Evolutionary conservation across 2,797 vertebrate species (phyloP).

Genomic region (Falco cherrug): DNA sequence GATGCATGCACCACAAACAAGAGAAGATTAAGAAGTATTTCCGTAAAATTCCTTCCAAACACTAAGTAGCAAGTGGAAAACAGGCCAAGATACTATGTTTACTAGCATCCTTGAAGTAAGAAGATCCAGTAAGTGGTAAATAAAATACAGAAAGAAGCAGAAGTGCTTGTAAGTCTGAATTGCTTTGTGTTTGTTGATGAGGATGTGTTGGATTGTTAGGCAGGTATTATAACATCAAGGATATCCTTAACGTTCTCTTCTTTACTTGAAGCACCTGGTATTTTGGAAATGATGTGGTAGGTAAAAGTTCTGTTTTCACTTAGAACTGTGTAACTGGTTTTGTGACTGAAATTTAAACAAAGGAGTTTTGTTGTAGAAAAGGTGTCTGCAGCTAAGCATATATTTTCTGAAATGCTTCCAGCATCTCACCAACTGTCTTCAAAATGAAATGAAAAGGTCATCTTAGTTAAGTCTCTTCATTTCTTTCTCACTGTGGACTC

Average conservation of each 20-base stretch:
- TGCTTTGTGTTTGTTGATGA: not conserved
- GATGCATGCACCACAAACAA: accelerated
- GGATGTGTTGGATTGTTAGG: not conserved
- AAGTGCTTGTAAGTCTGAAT: not conserved
- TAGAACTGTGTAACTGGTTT: not conserved
- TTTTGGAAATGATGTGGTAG: not conserved
- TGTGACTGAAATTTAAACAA: not conserved
- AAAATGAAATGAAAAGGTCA: not conserved
- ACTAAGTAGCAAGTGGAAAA: not conserved
- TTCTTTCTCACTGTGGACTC: not conserved
- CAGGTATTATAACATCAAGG: not conserved
- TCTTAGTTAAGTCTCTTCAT: not conserved
- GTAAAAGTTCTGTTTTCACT: not conserved
- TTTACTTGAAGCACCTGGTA: not conserved
- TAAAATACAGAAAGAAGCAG: not conserved
- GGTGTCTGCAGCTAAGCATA: not conserved
- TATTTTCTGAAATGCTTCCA: not conserved
- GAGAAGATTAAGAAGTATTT: not conserved
- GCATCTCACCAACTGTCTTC: not conserved
- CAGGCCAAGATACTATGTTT: not conserved
- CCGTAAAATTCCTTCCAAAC: not conserved
- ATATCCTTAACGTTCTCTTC: not conserved
- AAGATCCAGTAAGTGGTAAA: not conserved
- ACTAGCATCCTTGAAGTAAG: not conserved
- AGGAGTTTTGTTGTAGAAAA: not conserved